A percentile compares a stretch with the other conserved stretches of the same genome.
phyloP scores from a whole-genome alignment of 2,797 vertebrate genomes.

The Sparus aurata region DNA sequence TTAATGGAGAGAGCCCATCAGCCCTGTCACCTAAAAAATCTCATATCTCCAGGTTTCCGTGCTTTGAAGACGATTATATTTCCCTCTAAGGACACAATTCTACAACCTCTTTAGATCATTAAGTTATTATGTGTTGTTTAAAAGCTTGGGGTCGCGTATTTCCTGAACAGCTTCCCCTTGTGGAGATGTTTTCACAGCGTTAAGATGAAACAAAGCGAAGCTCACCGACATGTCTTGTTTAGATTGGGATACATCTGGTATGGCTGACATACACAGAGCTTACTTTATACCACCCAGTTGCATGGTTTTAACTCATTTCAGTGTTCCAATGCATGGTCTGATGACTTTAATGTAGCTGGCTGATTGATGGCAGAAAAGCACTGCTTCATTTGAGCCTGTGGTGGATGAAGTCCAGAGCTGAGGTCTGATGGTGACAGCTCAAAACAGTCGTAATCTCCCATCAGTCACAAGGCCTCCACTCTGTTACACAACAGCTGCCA shows the following conservation, averaged over 20 bases:
- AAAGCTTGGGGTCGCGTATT: neutral
- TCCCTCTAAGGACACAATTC: neutral
- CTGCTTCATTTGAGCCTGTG: conserved; percentile 4
- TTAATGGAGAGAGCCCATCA: conserved; percentile 12
- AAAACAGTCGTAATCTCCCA: conserved; percentile 16
- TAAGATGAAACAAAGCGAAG: conserved; percentile 25
- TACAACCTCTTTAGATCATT: neutral
- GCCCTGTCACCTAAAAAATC: neutral
- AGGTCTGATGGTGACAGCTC: conserved; percentile 8
- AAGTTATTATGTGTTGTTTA: neutral
- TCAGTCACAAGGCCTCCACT: conserved; percentile 6
- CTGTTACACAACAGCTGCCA: conserved; percentile 12
- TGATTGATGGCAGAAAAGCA: conserved; percentile 20
- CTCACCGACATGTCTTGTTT: conserved; percentile 32
- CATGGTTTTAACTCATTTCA: conserved; percentile 13
- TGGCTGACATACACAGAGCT: conserved; percentile 22
- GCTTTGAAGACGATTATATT: neutral
- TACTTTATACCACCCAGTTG: conserved; percentile 31
- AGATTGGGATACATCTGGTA: conserved; percentile 13
- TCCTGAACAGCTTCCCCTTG: neutral
- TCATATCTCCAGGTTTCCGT: neutral
- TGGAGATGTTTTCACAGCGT: neutral
- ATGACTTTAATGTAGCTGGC: neutral
- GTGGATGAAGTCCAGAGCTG: conserved; percentile 24
- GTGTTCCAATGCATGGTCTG: neutral